Base-by-base conservation (phyloP, 1,140 invertebrate genomes). In the Drosophila burlai region DNA sequence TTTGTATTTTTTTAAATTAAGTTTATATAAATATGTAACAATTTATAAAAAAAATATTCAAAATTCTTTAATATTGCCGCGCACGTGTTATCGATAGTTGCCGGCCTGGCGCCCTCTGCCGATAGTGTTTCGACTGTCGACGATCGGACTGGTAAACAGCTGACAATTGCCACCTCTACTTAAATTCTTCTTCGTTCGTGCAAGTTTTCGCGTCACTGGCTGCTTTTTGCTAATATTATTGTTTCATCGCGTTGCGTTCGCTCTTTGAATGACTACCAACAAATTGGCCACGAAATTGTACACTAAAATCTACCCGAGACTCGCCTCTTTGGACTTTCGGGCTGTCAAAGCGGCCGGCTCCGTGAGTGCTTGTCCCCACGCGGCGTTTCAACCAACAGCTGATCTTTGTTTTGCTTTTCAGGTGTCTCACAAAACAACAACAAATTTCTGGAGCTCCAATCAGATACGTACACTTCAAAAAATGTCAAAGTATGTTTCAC, bases 331-430 rank as follows among this genome's bases (percentile, higher is more conserved):
- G 18, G 31, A 34, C 52, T 55, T 55, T 38, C 52, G 18, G 34
- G 8, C 21, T 38, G 13, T 55, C 9, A 3, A 18, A 15, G 16
- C 52, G 18, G 2, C 52, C 52, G 52, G 34, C 34, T 24, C 24
- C 4, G 52, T 55, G 52, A 55, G 52, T 55, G 52, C 16, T 38
- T 24, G 36, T 2, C 21, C 34, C 34, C 52, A 55, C 52, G 52
- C 52, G 34, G 18, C 18, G 13, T 16, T 24, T 10, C 15, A 16
- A 11, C 18, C 34, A 55, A 16, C 52, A 55, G 52, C 52, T 55
- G 52, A 55, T 55, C 52, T 54, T 1, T 55, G 52, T 55, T 55
- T 55, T 55, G 52, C 8, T 38, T 55, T 55, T 55, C 52, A 55
- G 52, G 52, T 38, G 34, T 38, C 52, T 38, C 34, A 24, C 34